phyloP scores from a whole-genome alignment of 2,797 vertebrate genomes.

The Coregonus ussuriensis region DNA sequence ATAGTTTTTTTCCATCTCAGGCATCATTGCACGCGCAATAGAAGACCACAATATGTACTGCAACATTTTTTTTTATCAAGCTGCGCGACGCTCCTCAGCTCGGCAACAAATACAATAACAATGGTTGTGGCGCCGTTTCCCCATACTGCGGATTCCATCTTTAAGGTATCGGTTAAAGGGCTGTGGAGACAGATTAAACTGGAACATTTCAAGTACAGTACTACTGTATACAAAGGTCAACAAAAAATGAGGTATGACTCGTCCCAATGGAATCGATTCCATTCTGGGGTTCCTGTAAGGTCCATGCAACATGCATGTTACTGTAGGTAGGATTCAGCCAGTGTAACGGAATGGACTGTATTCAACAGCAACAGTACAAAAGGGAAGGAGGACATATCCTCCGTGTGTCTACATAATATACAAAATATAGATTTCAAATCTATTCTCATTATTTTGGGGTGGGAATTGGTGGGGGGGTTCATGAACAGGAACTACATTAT shows the following conservation, averaged over 20 bases:
- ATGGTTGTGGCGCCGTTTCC: too few relatives aligned
- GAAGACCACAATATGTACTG: too few relatives aligned
- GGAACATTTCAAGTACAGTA: slow-evolving; percentile 43
- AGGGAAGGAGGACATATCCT: slow-evolving; percentile 23
- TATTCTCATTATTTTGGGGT: slow-evolving; percentile 8
- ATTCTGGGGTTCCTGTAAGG: slow-evolving; percentile 35
- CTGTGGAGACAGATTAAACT: slow-evolving; percentile 14
- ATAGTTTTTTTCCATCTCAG: too few relatives aligned
- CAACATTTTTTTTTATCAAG: too few relatives aligned
- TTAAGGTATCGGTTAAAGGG: background rate
- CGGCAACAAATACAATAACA: too few relatives aligned
- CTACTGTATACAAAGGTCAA: slow-evolving; percentile 35
- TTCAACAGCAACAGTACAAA: slow-evolving; percentile 24
- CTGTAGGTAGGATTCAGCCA: slow-evolving; percentile 19
- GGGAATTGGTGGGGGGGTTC: background rate
- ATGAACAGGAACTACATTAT: background rate
- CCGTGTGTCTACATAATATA: slow-evolving; percentile 26
- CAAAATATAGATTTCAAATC: slow-evolving; percentile 29
- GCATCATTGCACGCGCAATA: too few relatives aligned
- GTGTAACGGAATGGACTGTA: slow-evolving; percentile 21
- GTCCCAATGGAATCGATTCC: slow-evolving; percentile 34
- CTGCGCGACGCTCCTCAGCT: too few relatives aligned
- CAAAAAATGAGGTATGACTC: slow-evolving; percentile 47
- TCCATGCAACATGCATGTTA: slow-evolving; percentile 63
- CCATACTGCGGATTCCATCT: background rate